Conservation (phyloP, 2,888 invertebrate genomes). For the Timandra comae region DNA sequence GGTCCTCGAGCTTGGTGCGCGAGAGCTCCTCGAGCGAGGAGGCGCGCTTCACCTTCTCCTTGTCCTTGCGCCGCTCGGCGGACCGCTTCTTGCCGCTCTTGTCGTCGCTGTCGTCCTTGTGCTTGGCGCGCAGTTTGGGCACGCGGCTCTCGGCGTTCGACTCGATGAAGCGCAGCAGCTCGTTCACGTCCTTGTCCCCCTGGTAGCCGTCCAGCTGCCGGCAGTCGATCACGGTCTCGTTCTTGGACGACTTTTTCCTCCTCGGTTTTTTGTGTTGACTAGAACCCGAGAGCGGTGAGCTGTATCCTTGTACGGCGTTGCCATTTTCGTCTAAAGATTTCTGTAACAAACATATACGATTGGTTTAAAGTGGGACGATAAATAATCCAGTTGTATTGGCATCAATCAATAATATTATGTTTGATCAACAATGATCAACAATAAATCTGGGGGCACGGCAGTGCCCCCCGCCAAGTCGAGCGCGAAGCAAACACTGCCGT, state of each 20-base stretch:
- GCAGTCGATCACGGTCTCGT: slow-evolving; percentile 76
- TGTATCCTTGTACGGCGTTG: slow-evolving; percentile 80
- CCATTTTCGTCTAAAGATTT: slow-evolving; percentile 89
- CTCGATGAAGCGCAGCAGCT: slow-evolving; percentile 86
- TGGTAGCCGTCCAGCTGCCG: slow-evolving; percentile 86
- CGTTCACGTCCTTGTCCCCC: slow-evolving; percentile 85
- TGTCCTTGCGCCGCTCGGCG: slow-evolving; percentile 63
- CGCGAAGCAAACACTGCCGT: no score
- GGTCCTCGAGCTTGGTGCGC: slow-evolving; percentile 83
- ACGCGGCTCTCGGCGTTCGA: slow-evolving; percentile 69
- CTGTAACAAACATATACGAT: slow-evolving; percentile 56
- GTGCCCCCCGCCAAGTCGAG: no score
- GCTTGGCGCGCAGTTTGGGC: slow-evolving; percentile 54
- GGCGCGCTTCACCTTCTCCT: slow-evolving; percentile 79
- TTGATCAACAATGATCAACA: no score
- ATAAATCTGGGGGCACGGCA: no score
- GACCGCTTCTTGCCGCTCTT: slow-evolving; percentile 70
- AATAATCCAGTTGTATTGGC: background rate
- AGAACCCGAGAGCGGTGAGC: slow-evolving; percentile 62
- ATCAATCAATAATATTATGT: no score
- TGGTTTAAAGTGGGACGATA: slow-evolving; percentile 24
- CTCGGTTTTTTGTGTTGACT: slow-evolving; percentile 74
- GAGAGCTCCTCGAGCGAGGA: slow-evolving; percentile 89
- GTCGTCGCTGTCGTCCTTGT: slow-evolving; percentile 62
- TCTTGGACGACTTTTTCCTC: slow-evolving; percentile 78